Conservation (phyloP, 2,113 vertebrate species). For the Pelusios castaneus region DNA sequence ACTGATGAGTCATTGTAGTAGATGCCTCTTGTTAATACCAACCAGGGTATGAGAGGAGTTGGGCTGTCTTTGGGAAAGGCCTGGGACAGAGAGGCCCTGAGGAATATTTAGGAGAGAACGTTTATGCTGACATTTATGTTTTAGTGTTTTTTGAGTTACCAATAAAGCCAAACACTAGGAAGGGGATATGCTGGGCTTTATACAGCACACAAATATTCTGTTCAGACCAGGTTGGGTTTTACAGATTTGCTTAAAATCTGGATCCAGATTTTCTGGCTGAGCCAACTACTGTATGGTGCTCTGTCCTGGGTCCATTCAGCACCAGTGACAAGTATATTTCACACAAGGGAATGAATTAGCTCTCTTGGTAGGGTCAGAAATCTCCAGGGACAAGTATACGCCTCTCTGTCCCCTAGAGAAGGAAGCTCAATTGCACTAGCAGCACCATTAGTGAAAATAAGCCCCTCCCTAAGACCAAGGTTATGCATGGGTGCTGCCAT, state of each 20-base stretch:
- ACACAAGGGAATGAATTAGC: slow-evolving; percentile 61
- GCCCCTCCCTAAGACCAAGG: background rate
- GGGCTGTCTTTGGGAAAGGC: too few relatives aligned
- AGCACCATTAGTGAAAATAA: background rate
- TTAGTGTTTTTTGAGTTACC: too few relatives aligned
- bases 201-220: too few relatives aligned
- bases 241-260: background rate
- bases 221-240: too few relatives aligned
- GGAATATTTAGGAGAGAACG: too few relatives aligned
- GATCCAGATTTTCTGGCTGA: background rate
- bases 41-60: too few relatives aligned
- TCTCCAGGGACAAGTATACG: background rate
- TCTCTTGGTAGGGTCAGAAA: background rate
- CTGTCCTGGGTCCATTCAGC: slow-evolving; percentile 62
- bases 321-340: slow-evolving; percentile 54
- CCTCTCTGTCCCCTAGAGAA: background rate
- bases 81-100: too few relatives aligned
- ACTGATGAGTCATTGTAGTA: background rate
- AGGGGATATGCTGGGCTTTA: too few relatives aligned
- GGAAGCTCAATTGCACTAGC: background rate
- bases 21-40: background rate
- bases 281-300: background rate
- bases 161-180: too few relatives aligned
- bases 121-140: too few relatives aligned
- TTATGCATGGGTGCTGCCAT: background rate